phyloP scores from a whole-genome alignment of 2,888 invertebrate genomes.

The Stratiomys singularior region DNA sequence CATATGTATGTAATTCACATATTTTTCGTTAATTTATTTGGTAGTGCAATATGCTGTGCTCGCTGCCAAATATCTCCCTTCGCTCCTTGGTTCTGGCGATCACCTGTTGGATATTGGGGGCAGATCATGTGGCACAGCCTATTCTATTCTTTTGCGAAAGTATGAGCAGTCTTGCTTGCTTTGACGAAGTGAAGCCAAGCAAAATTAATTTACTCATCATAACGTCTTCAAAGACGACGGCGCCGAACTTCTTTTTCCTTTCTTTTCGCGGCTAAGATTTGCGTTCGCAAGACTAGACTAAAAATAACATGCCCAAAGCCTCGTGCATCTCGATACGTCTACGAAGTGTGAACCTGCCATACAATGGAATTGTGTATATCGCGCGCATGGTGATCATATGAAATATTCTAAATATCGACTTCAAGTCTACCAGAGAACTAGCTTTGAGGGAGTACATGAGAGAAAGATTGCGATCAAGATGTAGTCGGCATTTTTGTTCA shows the following conservation, averaged over 20 bases:
- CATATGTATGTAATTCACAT: background rate
- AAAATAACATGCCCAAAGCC: conserved; percentile 36
- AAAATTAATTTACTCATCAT: conserved; percentile 43
- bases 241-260: conserved; percentile 35
- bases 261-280: conserved; percentile 34
- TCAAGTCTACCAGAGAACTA: conserved; percentile 16
- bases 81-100: background rate
- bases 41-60: background rate
- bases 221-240: conserved; percentile 42
- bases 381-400: conserved; percentile 7
- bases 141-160: conserved; percentile 11
- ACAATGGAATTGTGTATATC: conserved; percentile 17
- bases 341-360: conserved; percentile 36
- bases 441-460: conserved; percentile 9
- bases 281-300: conserved; percentile 35
- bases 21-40: background rate
- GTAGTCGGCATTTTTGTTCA: background rate
- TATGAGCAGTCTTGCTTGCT: conserved; percentile 21
- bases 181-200: background rate
- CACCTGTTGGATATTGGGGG: background rate
- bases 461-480: background rate
- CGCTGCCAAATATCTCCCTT: background rate
- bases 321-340: conserved; percentile 38
- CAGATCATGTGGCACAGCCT: no score
- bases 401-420: conserved; percentile 26